These are phyloP conservation scores for Margarornis squamiger DNA, from an alignment of 2,797 vertebrate genomes.

Conservation along the genomic window DNA sequence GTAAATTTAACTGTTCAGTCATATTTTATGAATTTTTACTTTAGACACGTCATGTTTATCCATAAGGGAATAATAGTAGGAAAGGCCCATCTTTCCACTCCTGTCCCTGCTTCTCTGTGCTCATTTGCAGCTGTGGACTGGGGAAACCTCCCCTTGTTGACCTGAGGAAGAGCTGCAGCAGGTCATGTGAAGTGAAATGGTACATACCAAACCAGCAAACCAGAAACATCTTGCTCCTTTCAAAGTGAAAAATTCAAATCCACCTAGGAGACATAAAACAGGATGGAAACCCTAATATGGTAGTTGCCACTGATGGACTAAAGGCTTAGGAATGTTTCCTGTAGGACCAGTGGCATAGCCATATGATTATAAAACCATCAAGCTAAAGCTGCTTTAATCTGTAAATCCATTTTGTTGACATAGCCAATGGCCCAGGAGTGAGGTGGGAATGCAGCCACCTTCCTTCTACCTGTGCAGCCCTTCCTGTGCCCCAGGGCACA, in stretches of 20 bases:
- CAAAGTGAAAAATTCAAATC: background rate
- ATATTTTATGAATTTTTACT: background rate
- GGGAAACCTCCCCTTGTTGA: background rate
- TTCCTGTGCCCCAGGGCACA: fast-evolving
- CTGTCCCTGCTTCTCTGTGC: background rate
- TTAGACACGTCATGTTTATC: fast-evolving
- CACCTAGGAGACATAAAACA: background rate
- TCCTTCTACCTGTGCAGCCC: background rate
- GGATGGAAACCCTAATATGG: background rate
- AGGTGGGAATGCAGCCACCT: background rate
- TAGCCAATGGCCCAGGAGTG: fast-evolving
- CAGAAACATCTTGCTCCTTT: background rate
- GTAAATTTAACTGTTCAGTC: background rate
- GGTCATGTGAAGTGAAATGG: background rate
- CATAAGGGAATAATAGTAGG: background rate
- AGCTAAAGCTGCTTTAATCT: background rate
- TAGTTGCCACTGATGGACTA: background rate
- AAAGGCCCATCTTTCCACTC: background rate
- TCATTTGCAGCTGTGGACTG: background rate
- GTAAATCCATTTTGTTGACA: background rate
- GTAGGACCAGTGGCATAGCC: background rate
- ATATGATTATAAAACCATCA: background rate
- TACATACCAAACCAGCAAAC: background rate
- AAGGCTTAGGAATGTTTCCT: background rate
- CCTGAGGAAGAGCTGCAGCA: background rate